Percentiles rank a stretch among this genome's conserved stretches.
Conservation (phyloP, 2,113 vertebrate genomes). For the Cathartes aura region DNA sequence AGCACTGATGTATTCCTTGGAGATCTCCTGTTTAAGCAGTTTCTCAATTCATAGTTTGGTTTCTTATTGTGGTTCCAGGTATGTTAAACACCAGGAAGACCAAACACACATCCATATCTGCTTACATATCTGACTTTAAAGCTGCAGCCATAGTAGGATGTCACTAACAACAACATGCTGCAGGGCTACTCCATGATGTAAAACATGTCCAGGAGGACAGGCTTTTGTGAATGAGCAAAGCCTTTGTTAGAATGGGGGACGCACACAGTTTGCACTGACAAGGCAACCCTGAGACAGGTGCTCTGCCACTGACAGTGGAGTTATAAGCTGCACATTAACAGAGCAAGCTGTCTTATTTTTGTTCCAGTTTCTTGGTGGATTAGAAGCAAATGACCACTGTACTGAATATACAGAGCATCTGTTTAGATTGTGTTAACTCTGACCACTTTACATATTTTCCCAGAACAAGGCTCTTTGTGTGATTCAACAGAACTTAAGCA, state of each 20-base stretch:
- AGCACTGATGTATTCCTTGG: neutral
- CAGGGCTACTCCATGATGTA: rapidly evolving
- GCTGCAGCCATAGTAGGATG: neutral
- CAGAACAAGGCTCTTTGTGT: neutral
- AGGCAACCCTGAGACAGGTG: neutral
- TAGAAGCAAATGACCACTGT: neutral
- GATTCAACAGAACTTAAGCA: neutral
- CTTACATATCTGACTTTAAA: neutral
- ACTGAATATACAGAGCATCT: neutral
- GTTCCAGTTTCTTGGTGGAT: neutral
- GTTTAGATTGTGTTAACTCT: neutral
- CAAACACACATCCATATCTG: neutral
- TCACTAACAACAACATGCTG: neutral
- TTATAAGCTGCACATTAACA: neutral
- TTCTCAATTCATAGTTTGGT: neutral
- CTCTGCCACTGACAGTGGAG: neutral
- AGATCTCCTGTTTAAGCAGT: neutral
- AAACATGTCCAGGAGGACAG: neutral
- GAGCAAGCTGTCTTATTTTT: neutral
- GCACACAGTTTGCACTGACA: neutral
- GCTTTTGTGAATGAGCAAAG: neutral
- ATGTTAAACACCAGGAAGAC: neutral
- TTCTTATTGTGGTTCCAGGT: neutral
- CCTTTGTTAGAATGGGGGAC: neutral
- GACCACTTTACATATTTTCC: neutral